Evolutionary conservation across 2,797 vertebrate species (phyloP).

Genomic region (Xerus rutilus): DNA sequence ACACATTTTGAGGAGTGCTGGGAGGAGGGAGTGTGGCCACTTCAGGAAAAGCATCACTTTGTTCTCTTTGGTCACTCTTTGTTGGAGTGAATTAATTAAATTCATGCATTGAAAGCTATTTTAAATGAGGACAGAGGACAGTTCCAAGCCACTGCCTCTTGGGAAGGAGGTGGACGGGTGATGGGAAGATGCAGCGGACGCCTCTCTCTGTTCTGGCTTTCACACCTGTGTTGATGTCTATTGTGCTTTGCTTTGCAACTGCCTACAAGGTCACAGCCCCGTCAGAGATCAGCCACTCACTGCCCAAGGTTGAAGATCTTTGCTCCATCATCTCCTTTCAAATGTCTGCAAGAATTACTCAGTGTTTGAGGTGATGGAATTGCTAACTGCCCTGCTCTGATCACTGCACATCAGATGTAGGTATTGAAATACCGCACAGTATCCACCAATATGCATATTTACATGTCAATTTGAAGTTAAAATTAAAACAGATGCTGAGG

Average conservation of each 20-base stretch:
- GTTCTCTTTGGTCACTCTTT: not conserved
- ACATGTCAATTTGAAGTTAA: not conserved
- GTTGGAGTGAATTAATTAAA: not conserved
- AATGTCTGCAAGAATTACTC: not conserved
- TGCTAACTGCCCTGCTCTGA: not conserved
- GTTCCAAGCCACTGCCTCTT: not conserved
- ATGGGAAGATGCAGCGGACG: too few species aligned
- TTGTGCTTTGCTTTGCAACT: not conserved
- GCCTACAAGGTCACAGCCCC: not conserved
- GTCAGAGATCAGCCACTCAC: not conserved
- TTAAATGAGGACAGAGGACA: not conserved
- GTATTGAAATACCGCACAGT: too few species aligned
- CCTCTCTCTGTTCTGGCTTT: not conserved
- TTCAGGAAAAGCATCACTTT: not conserved
- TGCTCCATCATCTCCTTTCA: not conserved
- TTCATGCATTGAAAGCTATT: not conserved
- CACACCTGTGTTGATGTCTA: not conserved
- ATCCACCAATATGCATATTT: not conserved
- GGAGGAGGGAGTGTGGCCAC: not conserved
- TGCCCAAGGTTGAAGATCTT: not conserved
- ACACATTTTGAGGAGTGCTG: not conserved
- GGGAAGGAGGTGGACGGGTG: too few species aligned
- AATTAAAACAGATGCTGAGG: not conserved
- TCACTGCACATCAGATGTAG: accelerated
- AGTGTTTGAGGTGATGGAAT: not conserved